phyloP scores from a whole-genome alignment of 2,888 invertebrate species.

The Apomyelois bistriatella region DNA sequence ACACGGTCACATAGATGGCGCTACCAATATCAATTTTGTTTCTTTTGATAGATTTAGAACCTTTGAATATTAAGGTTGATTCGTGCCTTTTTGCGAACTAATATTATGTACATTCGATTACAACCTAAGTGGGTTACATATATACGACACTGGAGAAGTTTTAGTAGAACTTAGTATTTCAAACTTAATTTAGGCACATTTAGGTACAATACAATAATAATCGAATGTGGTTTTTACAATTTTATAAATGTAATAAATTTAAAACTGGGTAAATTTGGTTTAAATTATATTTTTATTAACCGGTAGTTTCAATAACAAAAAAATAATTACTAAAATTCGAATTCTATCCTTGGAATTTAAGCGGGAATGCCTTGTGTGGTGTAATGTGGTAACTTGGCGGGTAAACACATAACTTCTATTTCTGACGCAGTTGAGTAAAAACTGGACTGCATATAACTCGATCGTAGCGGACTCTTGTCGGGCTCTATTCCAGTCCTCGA shows the following conservation, averaged over 20 bases:
- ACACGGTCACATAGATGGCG: constrained; percentile 21
- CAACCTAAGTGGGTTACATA: too few relatives aligned
- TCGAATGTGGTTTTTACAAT: too few relatives aligned
- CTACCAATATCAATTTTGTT: neutral
- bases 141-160: too few relatives aligned
- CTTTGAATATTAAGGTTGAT: constrained; percentile 21
- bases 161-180: too few relatives aligned
- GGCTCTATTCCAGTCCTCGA: constrained; percentile 30
- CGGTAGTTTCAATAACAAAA: too few relatives aligned
- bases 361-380: neutral
- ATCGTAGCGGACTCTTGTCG: constrained; percentile 16
- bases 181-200: too few relatives aligned
- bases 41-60: constrained; percentile 21
- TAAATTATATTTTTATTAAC: too few relatives aligned
- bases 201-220: too few relatives aligned
- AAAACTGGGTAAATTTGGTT: too few relatives aligned
- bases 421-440: constrained; percentile 5
- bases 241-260: too few relatives aligned
- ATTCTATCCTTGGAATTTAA: neutral
- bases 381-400: neutral
- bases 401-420: constrained; percentile 6
- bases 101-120: neutral
- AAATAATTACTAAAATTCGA: too few relatives aligned
- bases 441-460: constrained; percentile 17
- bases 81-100: neutral